Evolutionary conservation across 2,888 invertebrate species (phyloP), one percentile per base, ranked within the genome.

Genomic region (Athetis lepigone): DNA sequence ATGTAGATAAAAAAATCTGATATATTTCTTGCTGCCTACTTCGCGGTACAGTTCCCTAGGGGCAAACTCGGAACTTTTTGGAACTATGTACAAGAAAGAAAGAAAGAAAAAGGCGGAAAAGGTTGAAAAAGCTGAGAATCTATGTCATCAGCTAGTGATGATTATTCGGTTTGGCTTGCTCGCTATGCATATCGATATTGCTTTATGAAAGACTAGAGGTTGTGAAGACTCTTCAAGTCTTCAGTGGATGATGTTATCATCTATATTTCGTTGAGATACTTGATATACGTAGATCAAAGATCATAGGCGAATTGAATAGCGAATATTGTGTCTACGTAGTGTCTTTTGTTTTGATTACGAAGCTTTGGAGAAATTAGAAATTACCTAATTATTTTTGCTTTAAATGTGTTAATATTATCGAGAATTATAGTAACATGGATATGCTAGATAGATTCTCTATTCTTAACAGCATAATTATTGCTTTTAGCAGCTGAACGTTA

Each of bases 151-250:
- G 23, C 46, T 25, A 46, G 68, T 73, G 76, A 73, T 79, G 62
- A 76, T 69, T 43, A 49, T 57, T 51, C 43, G 27, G 55, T 47
- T 54, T 45, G 29, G 5, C 25, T 47, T 51, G 47, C 60, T 77
- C 54, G 58, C 75, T 78, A 77, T 40, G 27, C 54, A 55, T 8
- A 61, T 29, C 29, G 45, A 50, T 60, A 67, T 56, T 56, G 46
- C 29, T 67, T 67, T 60, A 50, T 58, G 13, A 45, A 37, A 62
- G 23, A 23, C 40, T 29, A 25, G 47, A 61, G 2, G 25, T 52
- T 54, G 49, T 39, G 29, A 29, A n/a, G 39, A 33, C 27, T 18
- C 43, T 69, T 33, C 21, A 50, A 33, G 23, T 18, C 43, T 69
- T 33, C 21, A 50, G 33, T 45, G 37, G 16, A 42, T 36, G 33